Conservation (phyloP, 2,113 vertebrate genomes). For the Argyrosomus japonicus region DNA sequence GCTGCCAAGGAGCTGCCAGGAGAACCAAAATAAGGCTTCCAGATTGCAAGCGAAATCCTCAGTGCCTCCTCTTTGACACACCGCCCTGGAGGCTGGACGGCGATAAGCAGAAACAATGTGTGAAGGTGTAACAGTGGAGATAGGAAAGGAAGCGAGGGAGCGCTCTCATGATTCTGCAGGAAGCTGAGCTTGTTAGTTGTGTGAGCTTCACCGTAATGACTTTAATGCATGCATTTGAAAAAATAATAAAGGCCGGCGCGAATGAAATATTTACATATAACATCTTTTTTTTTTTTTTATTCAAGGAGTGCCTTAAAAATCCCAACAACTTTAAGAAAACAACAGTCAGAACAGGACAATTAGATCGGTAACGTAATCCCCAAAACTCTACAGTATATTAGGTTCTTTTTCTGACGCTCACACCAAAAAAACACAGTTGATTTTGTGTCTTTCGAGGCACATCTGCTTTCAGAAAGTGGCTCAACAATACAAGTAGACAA, state of each 20-base stretch:
- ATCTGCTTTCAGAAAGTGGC: conserved; percentile 60
- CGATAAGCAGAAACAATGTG: conserved; percentile 74
- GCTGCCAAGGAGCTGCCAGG: conserved; percentile 38
- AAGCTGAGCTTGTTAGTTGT: conserved; percentile 25
- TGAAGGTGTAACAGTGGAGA: conserved; percentile 65
- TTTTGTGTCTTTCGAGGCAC: conserved; percentile 60
- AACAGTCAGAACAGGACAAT: conserved; percentile 60
- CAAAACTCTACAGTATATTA: conserved; percentile 17
- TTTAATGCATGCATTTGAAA: not conserved
- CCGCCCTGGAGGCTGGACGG: conserved; percentile 34
- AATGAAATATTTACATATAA: conserved; percentile 33
- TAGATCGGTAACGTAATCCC: conserved; percentile 51
- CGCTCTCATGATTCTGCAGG: conserved; percentile 19
- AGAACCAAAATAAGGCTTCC: conserved; percentile 34
- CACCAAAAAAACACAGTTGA: conserved; percentile 42
- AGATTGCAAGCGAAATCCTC: conserved; percentile 52
- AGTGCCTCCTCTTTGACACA: conserved; percentile 31
- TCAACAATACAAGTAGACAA: conserved; percentile 50
- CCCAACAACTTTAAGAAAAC: conserved; percentile 63
- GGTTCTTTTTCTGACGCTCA: conserved; percentile 17
- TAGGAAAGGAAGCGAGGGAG: conserved; percentile 32
- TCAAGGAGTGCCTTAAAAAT: conserved; percentile 73
- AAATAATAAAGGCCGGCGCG: not conserved
- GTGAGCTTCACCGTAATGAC: conserved; percentile 31
- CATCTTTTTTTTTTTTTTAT: conserved; percentile 67